Base-by-base conservation (phyloP, 2,113 vertebrate genomes). In the Leucopsar rothschildi region DNA sequence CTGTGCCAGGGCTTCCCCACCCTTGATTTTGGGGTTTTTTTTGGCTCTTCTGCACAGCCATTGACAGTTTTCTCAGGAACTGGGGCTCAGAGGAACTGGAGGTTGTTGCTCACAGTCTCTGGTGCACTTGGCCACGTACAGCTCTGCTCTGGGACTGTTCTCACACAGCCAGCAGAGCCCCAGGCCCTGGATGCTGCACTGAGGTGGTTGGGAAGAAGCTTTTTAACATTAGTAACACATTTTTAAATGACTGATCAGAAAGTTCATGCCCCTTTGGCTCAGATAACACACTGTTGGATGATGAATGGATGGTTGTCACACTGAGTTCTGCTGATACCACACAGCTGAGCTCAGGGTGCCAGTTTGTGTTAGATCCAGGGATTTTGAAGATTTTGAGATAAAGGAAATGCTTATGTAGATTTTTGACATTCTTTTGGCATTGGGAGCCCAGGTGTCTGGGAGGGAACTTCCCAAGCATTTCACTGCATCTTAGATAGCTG, bases 261-360 rank as follows among this genome's bases (percentile, higher is more conserved):
- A 55, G 70, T 68, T 93, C 35, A 3, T 76, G 70, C 53, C 93
- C 91, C 42, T 70, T 85, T 40, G 19, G 47, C 42, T 45, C 0
- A 1, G 29, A 24, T 12, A n/a, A 19, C 75, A 44, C 0, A 0
- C 9, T 10, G 31, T 6, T 28, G 10, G 65, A 6, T 79, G 75
- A 28, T 0, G 2, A 49, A 21, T 13, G 42, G 42, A 2, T 66
- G 60, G 6, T 5, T 61, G 64, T 35, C 73, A 4, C 10, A 0
- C 7, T 13, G 65, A 65, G n/a, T 39, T 71, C 11, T 10, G 39
- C 39, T 72, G 53, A 29, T 40, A 27, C 11, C 40, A 11, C 9
- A 8, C 45, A 28, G 75, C 60, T 66, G 52, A 40, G 57, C 47
- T 78, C 77, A 29, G 27, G 21, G 15, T 37, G 66, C 76, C 80